Base-by-base conservation (phyloP, 2,113 vertebrate genomes). In the Polypterus senegalus region DNA sequence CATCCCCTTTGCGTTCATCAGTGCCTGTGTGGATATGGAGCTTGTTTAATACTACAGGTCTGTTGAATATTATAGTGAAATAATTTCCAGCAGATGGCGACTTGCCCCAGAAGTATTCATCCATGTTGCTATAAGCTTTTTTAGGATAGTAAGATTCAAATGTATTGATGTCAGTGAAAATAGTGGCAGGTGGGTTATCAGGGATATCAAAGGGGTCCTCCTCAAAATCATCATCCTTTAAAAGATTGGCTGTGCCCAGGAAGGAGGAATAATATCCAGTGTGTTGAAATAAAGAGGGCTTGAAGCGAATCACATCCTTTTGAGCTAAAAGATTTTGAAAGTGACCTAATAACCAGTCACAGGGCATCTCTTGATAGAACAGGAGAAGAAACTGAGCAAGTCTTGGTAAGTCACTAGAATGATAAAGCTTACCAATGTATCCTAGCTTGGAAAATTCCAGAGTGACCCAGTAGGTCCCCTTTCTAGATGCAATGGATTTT, bases 371-470 rank as follows among this genome's bases (percentile, higher is more conserved):
- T 71, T 85, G 86, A 67, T 88, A 91, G 76, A 94, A 95, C 43
- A 94, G 81, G 57, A 89, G 81, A 10, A 95, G 83, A 66, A 96
- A 91, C 3, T 72, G 73, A 1, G 83, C 76, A 63, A 95, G 73
- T 9, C 68, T 82, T 47, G 84, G 77, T 10, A 95, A 80, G 54
- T 94, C 80, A 0, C 59, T 68, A 0, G 84, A 85, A 55, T 47
- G 85, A 68, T 95, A 90, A 7, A 95, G 89, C 63, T 93, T 92
- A 0, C 92, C 92, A 0, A 93, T 92, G 68, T 87, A 88, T 8
- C 89, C 88, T 46, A 94, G 82, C 57, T 73, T 73, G 44, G 92
- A 97, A 67, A 97, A 95, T 53, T 97, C 92, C 3, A 95, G 67
- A 1, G 69, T 90, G 10, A 83, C 82, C 92, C 92, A 96, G 11